A percentile compares a stretch with the other conserved stretches of the same genome.
Evolutionary conservation across 2,888 invertebrate genomes (phyloP).

Genomic region (Drosophila meridiana): DNA sequence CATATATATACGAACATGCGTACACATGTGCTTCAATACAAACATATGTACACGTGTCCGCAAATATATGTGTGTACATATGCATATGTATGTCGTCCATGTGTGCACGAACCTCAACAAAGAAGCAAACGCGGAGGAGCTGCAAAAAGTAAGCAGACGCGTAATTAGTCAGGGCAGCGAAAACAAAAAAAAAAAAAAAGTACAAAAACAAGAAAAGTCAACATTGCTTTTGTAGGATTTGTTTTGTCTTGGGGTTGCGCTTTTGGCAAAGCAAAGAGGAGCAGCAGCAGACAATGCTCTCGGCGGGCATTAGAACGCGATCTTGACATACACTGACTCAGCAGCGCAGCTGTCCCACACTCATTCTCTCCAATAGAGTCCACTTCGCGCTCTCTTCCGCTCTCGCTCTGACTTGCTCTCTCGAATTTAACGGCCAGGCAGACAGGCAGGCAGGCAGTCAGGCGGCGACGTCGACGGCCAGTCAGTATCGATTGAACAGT

Average conservation of each 20-base stretch:
- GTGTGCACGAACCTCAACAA: constrained; percentile 47
- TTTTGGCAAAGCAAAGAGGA: constrained; percentile 45
- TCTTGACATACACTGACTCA: constrained; percentile 54
- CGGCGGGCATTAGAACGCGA: constrained; percentile 51
- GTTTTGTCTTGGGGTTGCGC: constrained; percentile 30
- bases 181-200: background rate
- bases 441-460: constrained; percentile 36
- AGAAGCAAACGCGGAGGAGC: constrained; percentile 51
- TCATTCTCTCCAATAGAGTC: constrained; percentile 35
- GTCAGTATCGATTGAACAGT: constrained; percentile 79
- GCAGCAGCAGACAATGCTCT: constrained; percentile 19
- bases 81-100: background rate
- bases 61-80: background rate
- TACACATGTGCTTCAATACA: background rate
- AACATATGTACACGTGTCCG: background rate
- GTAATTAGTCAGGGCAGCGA: constrained; percentile 45
- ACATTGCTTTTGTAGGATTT: constrained; percentile 22
- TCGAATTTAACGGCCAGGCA: constrained; percentile 11
- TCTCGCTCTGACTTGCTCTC: constrained; percentile 16
- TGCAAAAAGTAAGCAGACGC: constrained; percentile 38
- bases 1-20: background rate
- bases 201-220: constrained; percentile 25
- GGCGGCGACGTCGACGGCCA: constrained; percentile 44
- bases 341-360: constrained; percentile 24
- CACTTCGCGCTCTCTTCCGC: constrained; percentile 22